Base-by-base conservation (phyloP, 2,888 invertebrate species). In the Resseliella maxima region DNA sequence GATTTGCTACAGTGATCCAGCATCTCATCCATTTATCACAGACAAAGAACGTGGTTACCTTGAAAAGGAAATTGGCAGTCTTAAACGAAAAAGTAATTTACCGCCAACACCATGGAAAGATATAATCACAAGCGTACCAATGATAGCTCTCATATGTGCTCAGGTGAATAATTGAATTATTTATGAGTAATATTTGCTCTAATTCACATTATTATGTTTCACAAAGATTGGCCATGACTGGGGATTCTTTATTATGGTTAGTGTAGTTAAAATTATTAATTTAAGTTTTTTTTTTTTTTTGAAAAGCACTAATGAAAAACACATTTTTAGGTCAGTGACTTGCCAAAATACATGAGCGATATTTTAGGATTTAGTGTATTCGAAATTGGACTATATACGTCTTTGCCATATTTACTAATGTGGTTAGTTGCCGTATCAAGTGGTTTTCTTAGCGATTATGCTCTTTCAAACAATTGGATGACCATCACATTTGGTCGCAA, bases 21-120 rank as follows among this genome's bases (percentile, higher is more conserved):
- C 92, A 86, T 93, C 94, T 0, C 95, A 96, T 91, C 96, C 96
- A 0, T 95, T 93, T 89, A 95, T 95, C 88, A 93, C 94, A 86
- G 94, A 94, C 86, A 92, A 93, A 87, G 96, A 96, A 89, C 94
- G 93, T 89, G 93, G 93, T 64, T 95, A 93, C 89, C 90, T 95
- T 24, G 92, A 93, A 88, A 93, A 94, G 89, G 93, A 94, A 86
- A 91, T 96, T 86, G 93, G 94, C 38, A 91, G 91, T 38, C 89
- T 91, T 87, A 92, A 92, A 87, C 92, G 92, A 59, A 92, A 91
- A 88, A 92, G 92, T 87, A 92, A 92, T 87, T 92, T 94, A 8
- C 93, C 93, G 0, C 92, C 93, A 0, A 94, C 94, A 41, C 96
- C 96, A 0, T 96, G 96, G 95, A 93, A 92, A 88, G 92, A 92